A percentile compares a stretch with the other conserved stretches of the same genome.
phyloP scores from a whole-genome alignment of 1,140 invertebrate genomes.

The Magallana angulata region DNA sequence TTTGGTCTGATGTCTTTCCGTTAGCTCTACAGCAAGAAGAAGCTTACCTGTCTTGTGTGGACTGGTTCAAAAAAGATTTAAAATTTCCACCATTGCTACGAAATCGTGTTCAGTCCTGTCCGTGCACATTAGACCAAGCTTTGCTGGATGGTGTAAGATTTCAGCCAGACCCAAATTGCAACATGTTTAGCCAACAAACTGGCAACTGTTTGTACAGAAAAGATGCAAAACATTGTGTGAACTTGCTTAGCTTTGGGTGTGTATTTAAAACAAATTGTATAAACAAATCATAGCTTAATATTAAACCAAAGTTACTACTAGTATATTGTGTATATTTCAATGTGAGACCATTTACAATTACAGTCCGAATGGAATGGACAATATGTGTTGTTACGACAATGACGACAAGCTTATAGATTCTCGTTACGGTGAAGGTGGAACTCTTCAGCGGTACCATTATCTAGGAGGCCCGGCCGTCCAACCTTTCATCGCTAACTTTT shows the following conservation, averaged over 20 bases:
- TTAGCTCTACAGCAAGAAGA: neutral
- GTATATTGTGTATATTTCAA: no score
- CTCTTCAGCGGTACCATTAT: slow-evolving; percentile 46
- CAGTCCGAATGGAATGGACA: slow-evolving; percentile 40
- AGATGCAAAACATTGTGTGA: no score
- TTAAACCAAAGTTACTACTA: no score
- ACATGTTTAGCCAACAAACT: neutral
- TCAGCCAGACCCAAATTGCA: neutral
- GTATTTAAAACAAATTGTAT: no score
- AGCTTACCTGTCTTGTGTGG: neutral
- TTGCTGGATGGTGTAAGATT: neutral
- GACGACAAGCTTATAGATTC: slow-evolving; percentile 39
- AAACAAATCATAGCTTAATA: no score
- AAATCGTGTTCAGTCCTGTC: neutral
- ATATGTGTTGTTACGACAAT: slow-evolving; percentile 51
- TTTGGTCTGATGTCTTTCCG: neutral
- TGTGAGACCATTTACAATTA: neutral
- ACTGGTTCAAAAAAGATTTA: neutral
- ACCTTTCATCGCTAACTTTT: slow-evolving; percentile 52
- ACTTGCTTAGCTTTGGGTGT: no score
- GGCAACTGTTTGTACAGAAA: no score
- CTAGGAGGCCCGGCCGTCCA: slow-evolving; percentile 21
- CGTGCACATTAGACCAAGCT: neutral
- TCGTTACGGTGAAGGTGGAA: slow-evolving; percentile 1
- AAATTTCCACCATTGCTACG: neutral